Base-by-base conservation (phyloP, 2,797 vertebrate species). In the Peromyscus attwateri region DNA sequence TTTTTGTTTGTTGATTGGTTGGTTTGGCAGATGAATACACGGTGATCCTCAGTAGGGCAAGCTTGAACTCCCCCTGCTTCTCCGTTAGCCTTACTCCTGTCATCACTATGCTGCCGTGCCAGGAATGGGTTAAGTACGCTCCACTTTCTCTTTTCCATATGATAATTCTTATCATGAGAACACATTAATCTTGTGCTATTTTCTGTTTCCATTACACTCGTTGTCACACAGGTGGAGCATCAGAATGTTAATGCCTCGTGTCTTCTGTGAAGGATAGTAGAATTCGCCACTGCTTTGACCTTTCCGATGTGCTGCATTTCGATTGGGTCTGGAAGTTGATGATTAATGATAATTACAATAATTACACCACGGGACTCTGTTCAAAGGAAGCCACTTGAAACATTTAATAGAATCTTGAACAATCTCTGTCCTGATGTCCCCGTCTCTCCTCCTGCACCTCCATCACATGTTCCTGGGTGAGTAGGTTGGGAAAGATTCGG, bases 261-360 rank as follows among this genome's bases (percentile, higher is more conserved):
- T 94, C 96, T 94, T 95, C 96, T 96, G 87, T 97, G 97, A 98
- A 98, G 97, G 96, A 97, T 92, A 34, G 43, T 97, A 97, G 75
- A 97, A 94, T 98, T 98, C 97, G 98, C 97, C 93, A 94, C 95
- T 97, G 97, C 97, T 98, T 96, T 98, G 98, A 98, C 98, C 97
- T 98, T 98, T 98, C 97, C 4, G 4, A 89, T 96, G 95, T 97
- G 98, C 90, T 97, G 90, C 97, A 85, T 98, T 98, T 98, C 97
- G 96, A 95, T 98, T 98, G 97, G 97, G 97, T 97, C 92, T 98
- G 98, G 97, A 98, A 98, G 97, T 95, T 98, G 97, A 97, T 98
- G 97, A 98, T 98, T 98, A 98, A 98, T 98, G 97, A 97, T 98
- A 97, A 98, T 98, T 98, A 98, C 96, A 98, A 98, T 98, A 98